phyloP scores from a whole-genome alignment of 2,797 vertebrate species.

The Cuniculus paca region DNA sequence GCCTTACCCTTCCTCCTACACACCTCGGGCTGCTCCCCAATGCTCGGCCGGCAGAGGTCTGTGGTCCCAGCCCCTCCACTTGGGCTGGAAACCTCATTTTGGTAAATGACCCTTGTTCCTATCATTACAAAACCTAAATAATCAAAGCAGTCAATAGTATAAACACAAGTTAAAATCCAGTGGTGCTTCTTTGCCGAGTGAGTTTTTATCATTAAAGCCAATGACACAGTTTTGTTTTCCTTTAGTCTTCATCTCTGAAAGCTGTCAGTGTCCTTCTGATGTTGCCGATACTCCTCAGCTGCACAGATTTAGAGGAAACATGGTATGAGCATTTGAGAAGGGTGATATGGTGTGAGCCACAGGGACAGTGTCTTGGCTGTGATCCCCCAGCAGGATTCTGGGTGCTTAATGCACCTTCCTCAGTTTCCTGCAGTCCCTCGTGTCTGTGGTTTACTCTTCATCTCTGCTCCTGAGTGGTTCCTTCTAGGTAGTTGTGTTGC shows the following conservation, averaged over 20 bases:
- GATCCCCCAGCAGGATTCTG: background rate
- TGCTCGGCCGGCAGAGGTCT: background rate
- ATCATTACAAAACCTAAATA: background rate
- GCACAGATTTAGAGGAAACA: background rate
- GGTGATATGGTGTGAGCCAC: background rate
- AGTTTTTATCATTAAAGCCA: background rate
- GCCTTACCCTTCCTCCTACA: background rate
- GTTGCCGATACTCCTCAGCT: background rate
- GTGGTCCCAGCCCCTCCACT: background rate
- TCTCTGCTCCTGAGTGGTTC: background rate
- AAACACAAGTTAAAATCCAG: background rate
- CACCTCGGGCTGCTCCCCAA: background rate
- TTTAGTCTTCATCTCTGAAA: background rate
- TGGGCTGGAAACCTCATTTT: background rate
- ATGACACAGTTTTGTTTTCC: background rate
- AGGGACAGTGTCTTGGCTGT: background rate
- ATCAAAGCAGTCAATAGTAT: background rate
- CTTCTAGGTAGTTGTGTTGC: background rate
- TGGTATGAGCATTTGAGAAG: background rate
- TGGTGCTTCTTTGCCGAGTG: background rate
- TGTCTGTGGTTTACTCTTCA: too few species aligned
- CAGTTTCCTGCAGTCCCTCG: too few species aligned
- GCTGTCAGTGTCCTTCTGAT: background rate
- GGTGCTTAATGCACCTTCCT: rapidly evolving
- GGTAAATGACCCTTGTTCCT: background rate